Conservation (phyloP, 2,797 vertebrate genomes). For the Glossophaga mutica region DNA sequence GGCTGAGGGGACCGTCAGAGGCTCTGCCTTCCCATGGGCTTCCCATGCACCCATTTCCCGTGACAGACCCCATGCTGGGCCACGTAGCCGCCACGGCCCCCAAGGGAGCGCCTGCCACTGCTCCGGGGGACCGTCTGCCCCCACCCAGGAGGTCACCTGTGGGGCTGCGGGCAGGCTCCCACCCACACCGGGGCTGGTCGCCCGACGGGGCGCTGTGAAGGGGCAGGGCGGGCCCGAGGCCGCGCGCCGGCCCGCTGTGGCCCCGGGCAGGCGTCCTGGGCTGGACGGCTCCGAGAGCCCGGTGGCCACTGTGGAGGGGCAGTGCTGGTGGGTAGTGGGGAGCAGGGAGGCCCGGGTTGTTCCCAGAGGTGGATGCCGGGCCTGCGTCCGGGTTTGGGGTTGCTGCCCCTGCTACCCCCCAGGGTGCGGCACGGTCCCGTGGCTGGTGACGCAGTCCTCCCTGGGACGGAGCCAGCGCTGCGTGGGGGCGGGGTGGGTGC, state of each 20-base stretch:
- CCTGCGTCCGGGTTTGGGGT: background rate
- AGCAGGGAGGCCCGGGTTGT: background rate
- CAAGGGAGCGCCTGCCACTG: fast-evolving
- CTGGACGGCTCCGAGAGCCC: too few relatives aligned
- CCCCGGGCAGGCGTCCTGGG: background rate
- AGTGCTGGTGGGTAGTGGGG: fast-evolving
- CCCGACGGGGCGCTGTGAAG: background rate
- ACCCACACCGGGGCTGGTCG: background rate
- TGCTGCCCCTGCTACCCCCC: background rate
- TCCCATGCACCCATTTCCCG: fast-evolving
- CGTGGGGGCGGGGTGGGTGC: fast-evolving
- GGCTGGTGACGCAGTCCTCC: fast-evolving
- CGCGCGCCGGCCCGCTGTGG: fast-evolving
- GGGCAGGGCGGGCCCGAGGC: background rate
- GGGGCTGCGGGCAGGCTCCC: background rate
- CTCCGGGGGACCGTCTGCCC: fast-evolving
- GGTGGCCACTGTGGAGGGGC: background rate
- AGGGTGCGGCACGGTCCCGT: fast-evolving
- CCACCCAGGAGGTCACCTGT: too few relatives aligned
- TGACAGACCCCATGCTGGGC: fast-evolving
- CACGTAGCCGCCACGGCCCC: background rate
- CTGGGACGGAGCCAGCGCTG: background rate
- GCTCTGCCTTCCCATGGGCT: fast-evolving
- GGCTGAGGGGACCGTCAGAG: fast-evolving
- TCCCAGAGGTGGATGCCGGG: background rate